Percentiles rank a stretch among this genome's conserved stretches.
These are phyloP conservation scores for Nycteola revayana DNA, from an alignment of 2,888 invertebrate species.

Conservation along the genomic window DNA sequence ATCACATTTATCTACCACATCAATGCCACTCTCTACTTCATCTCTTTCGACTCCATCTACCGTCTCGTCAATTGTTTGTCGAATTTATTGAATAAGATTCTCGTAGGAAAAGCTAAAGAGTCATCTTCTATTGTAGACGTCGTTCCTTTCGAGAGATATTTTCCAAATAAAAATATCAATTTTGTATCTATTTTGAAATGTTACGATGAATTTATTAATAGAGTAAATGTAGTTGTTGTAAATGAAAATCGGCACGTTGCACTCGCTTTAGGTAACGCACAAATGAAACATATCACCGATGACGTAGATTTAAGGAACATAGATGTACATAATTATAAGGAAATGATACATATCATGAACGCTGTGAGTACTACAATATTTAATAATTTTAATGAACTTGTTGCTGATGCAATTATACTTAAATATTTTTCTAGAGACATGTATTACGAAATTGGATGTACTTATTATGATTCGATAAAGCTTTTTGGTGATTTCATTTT, in stretches of 20 bases:
- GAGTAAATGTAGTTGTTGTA: conserved; percentile 54
- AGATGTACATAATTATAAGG: conserved; percentile 67
- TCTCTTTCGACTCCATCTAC: conserved; percentile 37
- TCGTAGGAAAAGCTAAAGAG: conserved; percentile 23
- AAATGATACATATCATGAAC: conserved; percentile 78
- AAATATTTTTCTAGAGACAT: conserved; percentile 82
- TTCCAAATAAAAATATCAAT: conserved; percentile 52
- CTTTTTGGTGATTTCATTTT: conserved; percentile 73
- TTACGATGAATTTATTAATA: conserved; percentile 67
- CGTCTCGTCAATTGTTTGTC: conserved; percentile 63
- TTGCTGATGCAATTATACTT: conserved; percentile 76
- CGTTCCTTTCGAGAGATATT: conserved; percentile 64
- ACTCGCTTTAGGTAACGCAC: conserved; percentile 75
- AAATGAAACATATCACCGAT: conserved; percentile 54
- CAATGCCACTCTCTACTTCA: conserved; percentile 36
- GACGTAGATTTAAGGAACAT: conserved; percentile 55
- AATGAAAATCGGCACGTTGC: conserved; percentile 59
- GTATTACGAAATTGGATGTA: conserved; percentile 74
- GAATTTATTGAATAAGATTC: conserved; percentile 57
- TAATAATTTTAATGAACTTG: conserved; percentile 75
- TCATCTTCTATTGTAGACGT: conserved; percentile 38
- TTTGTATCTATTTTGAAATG: conserved; percentile 71
- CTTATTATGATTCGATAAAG: conserved; percentile 64
- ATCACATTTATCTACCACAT: conserved; percentile 55
- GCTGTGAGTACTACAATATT: conserved; percentile 82